Evolutionary conservation across 2,888 invertebrate species (phyloP), one percentile per base, ranked within the genome.

Genomic region (Erebia ligea): DNA sequence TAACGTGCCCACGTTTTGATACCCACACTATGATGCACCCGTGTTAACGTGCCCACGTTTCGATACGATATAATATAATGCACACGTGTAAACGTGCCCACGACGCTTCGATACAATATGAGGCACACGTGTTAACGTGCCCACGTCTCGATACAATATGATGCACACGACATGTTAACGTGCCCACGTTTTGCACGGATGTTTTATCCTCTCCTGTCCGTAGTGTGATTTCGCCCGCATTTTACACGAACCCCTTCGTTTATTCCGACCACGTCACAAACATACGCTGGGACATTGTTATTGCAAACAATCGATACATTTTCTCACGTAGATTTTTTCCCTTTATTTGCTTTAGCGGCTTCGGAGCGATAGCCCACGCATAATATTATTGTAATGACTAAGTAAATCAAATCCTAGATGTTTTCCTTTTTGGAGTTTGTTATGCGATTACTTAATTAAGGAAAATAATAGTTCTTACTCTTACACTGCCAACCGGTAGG

Each of bases 221-320:
- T 34, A 34, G 34, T 34, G 34, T 34, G 34, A 6, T 34, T 1
- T 34, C 34, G 6, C 34, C 34, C 34, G 34, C 67, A 67, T 69
- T 72, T 73, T 67, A 65, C 64, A 68, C 62, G 58, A 70, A 69
- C 63, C 67, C 65, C 69, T 68, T 65, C 71, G 71, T 67, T 71
- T 77, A 88, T 86, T 84, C 86, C 61, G 71, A 68, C 76, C 89
- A 84, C 86, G 87, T 76, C 71, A 78, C 75, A 71, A 75, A 79
- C 79, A 84, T 83, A 79, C 79, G 79, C 82, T 76, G 79, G 79
- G 79, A 80, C 83, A 87, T 88, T 89, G 89, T 88, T 75, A 75
- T 80, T 69, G 78, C 80, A 79, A 86, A 90, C 90, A 90, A 90
- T 89, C 80, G 87, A 74, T 76, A 84, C 86, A 90, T 90, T 83